These are phyloP conservation scores for Caenorhabditis becei DNA, from an alignment of 2,888 invertebrate genomes.

Conservation along the genomic window DNA sequence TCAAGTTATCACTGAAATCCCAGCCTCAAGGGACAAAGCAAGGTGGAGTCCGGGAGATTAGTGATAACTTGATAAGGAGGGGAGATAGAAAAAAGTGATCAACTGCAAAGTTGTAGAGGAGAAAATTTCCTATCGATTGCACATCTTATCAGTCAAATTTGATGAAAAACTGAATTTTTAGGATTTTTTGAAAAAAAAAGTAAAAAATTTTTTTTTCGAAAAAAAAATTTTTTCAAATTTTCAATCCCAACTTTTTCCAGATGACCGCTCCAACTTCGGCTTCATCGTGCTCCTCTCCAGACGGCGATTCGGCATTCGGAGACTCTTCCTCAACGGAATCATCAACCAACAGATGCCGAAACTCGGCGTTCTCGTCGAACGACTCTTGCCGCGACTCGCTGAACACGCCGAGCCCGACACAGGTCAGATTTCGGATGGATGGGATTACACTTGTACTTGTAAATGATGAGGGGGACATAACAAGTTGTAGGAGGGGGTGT, in stretches of 20 bases:
- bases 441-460: conserved; percentile 50
- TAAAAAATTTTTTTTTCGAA: too few relatives aligned
- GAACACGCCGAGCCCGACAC: conserved; percentile 80
- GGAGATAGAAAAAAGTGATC: too few relatives aligned
- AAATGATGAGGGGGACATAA: conserved; percentile 39
- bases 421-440: conserved; percentile 72
- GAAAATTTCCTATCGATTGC: too few relatives aligned
- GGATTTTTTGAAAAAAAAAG: too few relatives aligned
- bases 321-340: conserved; percentile 90
- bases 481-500: conserved; percentile 42
- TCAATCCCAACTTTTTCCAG: conserved; percentile 17
- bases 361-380: conserved; percentile 75
- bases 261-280: conserved; percentile 83
- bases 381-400: conserved; percentile 78
- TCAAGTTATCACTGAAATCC: too few relatives aligned
- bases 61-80: too few relatives aligned
- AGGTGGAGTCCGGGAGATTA: too few relatives aligned
- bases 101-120: too few relatives aligned
- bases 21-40: too few relatives aligned
- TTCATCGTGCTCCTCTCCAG: conserved; percentile 88
- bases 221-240: neutral
- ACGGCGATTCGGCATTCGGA: conserved; percentile 98
- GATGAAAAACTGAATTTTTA: too few relatives aligned
- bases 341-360: conserved; percentile 66
- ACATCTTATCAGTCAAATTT: too few relatives aligned